These are phyloP conservation scores for Sminthurinus aureus DNA, from an alignment of 2,888 invertebrate genomes.

Conservation along the genomic window DNA sequence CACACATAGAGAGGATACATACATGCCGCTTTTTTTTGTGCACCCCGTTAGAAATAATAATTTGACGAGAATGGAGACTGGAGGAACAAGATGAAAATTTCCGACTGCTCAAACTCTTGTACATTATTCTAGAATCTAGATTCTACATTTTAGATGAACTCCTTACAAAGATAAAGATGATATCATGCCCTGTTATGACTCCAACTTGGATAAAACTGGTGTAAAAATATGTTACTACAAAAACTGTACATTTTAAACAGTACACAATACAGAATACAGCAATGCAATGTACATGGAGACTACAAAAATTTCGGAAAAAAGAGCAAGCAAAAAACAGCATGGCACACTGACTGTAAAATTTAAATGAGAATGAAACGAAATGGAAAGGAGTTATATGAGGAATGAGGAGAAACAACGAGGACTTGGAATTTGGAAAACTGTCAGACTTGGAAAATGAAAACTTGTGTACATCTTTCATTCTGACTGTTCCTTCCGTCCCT, in stretches of 20 bases:
- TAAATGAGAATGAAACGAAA: constrained; percentile 20
- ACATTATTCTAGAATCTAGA: not conserved
- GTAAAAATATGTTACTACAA: no score
- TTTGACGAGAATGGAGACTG: not conserved
- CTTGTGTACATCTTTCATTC: constrained; percentile 14
- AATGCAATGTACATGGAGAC: no score
- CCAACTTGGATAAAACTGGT: no score
- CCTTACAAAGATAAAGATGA: not conserved
- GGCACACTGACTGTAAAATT: not conserved
- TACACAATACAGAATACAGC: no score
- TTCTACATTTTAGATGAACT: not conserved
- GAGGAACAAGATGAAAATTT: not conserved
- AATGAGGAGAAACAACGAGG: not conserved
- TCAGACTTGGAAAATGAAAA: not conserved
- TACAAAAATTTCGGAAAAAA: not conserved
- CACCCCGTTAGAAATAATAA: not conserved
- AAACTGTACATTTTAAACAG: no score
- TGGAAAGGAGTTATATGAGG: constrained; percentile 9
- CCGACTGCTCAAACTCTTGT: not conserved
- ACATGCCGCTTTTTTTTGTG: constrained; percentile 1
- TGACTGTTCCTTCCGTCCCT: constrained; percentile 19
- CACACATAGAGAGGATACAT: not conserved
- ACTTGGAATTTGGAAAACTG: no score
- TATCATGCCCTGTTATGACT: no score
- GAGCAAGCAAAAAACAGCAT: not conserved